Percentiles rank a stretch among this genome's conserved stretches.
Evolutionary conservation across 2,888 invertebrate genomes (phyloP).

Genomic region (Schrankia costaestrigalis): DNA sequence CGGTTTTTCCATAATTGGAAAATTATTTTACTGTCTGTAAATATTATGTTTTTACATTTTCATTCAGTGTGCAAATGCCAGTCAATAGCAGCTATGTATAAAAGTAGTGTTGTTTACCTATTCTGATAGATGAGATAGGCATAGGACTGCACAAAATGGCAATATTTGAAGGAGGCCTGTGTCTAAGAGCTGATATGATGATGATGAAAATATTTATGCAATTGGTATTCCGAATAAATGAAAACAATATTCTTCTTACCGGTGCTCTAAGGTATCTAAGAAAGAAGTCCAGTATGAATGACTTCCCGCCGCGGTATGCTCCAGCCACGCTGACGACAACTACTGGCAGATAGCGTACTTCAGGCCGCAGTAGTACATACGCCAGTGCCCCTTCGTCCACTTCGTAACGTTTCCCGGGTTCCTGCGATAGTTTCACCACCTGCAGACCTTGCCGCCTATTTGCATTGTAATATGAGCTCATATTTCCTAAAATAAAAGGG

Average conservation of each 20-base stretch:
- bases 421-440: conserved; percentile 28
- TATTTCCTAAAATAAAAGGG: no score
- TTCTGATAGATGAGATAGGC: no score
- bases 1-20: no score
- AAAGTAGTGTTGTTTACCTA: no score
- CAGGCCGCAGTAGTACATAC: conserved; percentile 23
- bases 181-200: not conserved
- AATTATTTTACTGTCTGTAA: no score
- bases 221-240: not conserved
- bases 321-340: conserved; percentile 46
- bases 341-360: conserved; percentile 31
- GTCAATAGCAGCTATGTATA: no score
- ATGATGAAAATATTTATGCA: not conserved
- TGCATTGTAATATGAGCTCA: no score
- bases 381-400: conserved; percentile 28
- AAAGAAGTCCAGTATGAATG: conserved; percentile 47
- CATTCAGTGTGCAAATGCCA: no score
- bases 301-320: conserved; percentile 46
- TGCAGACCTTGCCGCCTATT: no score
- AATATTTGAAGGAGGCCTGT: no score
- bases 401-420: conserved; percentile 21
- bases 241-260: conserved; percentile 14
- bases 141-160: no score
- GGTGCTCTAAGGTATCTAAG: conserved; percentile 41
- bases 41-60: no score